These are phyloP conservation scores for Reticulitermes speratus DNA, from an alignment of 1,140 invertebrate genomes.

Conservation along the genomic window DNA sequence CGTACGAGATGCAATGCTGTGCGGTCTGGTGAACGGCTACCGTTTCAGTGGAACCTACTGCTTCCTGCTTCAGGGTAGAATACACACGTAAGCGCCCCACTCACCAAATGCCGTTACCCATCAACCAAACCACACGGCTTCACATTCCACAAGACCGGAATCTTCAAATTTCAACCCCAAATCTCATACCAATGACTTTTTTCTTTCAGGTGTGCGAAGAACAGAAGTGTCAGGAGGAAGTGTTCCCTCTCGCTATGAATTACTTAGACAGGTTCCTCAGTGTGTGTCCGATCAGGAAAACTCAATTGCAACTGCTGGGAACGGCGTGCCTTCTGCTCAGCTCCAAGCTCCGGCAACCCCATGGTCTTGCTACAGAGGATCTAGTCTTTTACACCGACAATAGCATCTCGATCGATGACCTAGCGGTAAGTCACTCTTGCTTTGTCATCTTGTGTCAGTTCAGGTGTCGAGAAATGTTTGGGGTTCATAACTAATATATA, in stretches of 20 bases:
- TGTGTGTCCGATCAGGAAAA: conserved; percentile 73
- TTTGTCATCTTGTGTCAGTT: neutral
- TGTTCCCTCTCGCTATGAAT: conserved; percentile 87
- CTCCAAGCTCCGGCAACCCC: conserved; percentile 85
- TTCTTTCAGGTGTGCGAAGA: conserved; percentile 85
- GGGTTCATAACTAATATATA: too few species aligned
- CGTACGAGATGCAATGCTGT: too few species aligned
- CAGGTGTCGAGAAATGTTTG: too few species aligned
- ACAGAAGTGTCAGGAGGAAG: conserved; percentile 85
- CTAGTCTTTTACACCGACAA: conserved; percentile 91
- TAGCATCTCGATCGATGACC: conserved; percentile 77
- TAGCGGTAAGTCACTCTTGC: conserved; percentile 70
- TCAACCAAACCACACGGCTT: too few species aligned
- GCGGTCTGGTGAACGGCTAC: too few species aligned
- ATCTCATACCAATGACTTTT: conserved; percentile 36
- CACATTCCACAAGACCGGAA: too few species aligned
- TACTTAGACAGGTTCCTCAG: conserved; percentile 91
- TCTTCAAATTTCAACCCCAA: too few species aligned
- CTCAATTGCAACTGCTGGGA: conserved; percentile 84
- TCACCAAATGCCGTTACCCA: too few species aligned
- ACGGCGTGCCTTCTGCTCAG: conserved; percentile 86
- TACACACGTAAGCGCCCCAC: too few species aligned
- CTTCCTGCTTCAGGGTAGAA: too few species aligned
- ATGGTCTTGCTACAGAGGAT: conserved; percentile 73
- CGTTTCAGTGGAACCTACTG: too few species aligned